Evolutionary conservation across 2,888 invertebrate species (phyloP).

Genomic region (Heliconius ethilla): DNA sequence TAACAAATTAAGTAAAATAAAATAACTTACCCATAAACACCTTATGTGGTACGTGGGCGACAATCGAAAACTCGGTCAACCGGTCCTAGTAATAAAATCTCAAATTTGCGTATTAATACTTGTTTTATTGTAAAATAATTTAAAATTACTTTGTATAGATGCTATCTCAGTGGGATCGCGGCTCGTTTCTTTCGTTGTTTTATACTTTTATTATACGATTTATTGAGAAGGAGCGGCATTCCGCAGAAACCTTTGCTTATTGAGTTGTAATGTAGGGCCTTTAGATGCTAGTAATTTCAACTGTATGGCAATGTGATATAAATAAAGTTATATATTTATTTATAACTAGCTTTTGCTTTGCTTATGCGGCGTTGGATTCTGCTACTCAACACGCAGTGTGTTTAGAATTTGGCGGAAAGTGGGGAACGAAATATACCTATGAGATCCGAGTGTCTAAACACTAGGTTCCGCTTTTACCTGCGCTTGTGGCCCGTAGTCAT

Average conservation of each 20-base stretch:
- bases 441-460: too few relatives aligned
- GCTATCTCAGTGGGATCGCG: slow-evolving; percentile 56
- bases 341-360: background rate
- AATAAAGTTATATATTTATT: background rate
- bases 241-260: slow-evolving; percentile 57
- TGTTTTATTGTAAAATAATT: slow-evolving; percentile 62
- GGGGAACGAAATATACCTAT: too few relatives aligned
- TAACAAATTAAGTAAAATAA: background rate
- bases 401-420: too few relatives aligned
- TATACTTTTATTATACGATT: slow-evolving; percentile 45
- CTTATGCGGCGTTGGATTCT: too few relatives aligned
- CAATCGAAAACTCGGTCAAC: slow-evolving; percentile 27
- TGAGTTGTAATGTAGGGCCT: slow-evolving; percentile 53
- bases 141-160: slow-evolving; percentile 59
- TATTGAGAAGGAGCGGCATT: slow-evolving; percentile 55
- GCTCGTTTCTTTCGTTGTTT: slow-evolving; percentile 59
- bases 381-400: too few relatives aligned
- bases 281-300: background rate
- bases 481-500: too few relatives aligned
- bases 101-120: slow-evolving; percentile 37
- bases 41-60: slow-evolving; percentile 19
- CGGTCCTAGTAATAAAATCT: slow-evolving; percentile 25
- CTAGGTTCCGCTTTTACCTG: too few relatives aligned
- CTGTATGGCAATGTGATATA: background rate
- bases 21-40: background rate